A percentile compares a stretch with the other conserved stretches of the same genome.
Evolutionary conservation across 2,888 invertebrate genomes (phyloP).

Genomic region (Drosophila flavopinicola): DNA sequence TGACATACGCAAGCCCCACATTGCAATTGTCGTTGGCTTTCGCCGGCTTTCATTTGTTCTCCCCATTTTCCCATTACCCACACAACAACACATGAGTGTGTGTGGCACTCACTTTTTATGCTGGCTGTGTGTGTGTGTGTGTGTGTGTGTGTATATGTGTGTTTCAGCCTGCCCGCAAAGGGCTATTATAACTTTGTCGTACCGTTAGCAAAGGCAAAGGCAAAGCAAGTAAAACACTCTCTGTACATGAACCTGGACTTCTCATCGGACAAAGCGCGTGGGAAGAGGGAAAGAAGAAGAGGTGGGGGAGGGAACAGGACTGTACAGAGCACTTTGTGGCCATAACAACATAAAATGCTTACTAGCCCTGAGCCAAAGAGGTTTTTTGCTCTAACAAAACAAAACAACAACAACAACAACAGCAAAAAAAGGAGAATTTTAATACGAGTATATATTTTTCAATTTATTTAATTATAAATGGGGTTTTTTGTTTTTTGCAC

Average conservation of each 20-base stretch:
- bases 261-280: conserved; percentile 12
- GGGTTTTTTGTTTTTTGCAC: conserved; percentile 1
- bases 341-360: conserved; percentile 38
- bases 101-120: no score
- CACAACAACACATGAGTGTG: conserved; percentile 5
- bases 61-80: conserved; percentile 28
- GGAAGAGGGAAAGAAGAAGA: neutral
- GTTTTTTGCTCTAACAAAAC: conserved; percentile 14
- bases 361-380: conserved; percentile 33
- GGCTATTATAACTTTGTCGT: conserved; percentile 75
- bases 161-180: conserved; percentile 55
- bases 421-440: conserved; percentile 5
- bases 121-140: conserved; percentile 10
- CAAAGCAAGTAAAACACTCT: conserved; percentile 40
- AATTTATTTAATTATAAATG: conserved; percentile 34
- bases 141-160: conserved; percentile 8
- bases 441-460: conserved; percentile 14
- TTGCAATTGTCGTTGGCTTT: conserved; percentile 70
- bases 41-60: conserved; percentile 55
- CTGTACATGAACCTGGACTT: conserved; percentile 30
- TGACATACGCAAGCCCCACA: conserved; percentile 49
- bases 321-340: conserved; percentile 19
- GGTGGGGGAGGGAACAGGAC: no score
- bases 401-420: conserved; percentile 1
- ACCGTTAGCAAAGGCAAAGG: conserved; percentile 35